Evolutionary conservation across 2,797 vertebrate genomes (phyloP), one percentile per base, ranked within the genome.

Genomic region (Phataginus tricuspis): DNA sequence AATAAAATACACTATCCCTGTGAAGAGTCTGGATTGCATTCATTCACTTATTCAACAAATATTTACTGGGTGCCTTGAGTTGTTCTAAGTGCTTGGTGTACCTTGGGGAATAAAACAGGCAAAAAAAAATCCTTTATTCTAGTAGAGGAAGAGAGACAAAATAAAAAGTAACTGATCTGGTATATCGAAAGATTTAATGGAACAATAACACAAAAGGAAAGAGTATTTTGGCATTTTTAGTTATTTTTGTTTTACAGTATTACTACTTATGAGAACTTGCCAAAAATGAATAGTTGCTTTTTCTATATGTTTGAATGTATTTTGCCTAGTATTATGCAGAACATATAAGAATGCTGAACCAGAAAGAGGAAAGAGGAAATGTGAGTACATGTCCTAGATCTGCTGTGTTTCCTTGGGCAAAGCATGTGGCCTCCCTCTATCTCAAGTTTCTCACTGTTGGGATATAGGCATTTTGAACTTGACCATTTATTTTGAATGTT

Each of bases 181-280:
- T 45, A 53, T 49, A n/a, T n/a, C 78, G 27, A 57, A 87, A 39
- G 16, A 7, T 75, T 78, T 83, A 39, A 61, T 27, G 66, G 51
- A 74, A 94, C 78, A 90, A 74, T 31, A 29, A 63, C 45, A 16
- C 18, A 74, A 19, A 37, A 21, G 11, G 45, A 21, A 27, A 77
- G 25, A 78, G 19, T 72, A 53, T 57, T 10, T 1, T 42, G 21
- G 7, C 45, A 39, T 79, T 64, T 71, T 66, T 10, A 57, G 66
- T 79, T 49, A 80, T 39, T 86, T 94, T 96, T 78, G 29, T 49
- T 95, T 86, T 59, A 31, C 55, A 64, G 83, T 84, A 90, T 90
- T 78, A 83, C n/a, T 83, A 61, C 29, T 90, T 80, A 69, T 57
- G 29, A 59, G 37, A n/a, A 59, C 37, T 53, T 78, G 31, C 84